Conservation (phyloP, 2,888 invertebrate genomes). For the Drosophila parthenogenetica region DNA sequence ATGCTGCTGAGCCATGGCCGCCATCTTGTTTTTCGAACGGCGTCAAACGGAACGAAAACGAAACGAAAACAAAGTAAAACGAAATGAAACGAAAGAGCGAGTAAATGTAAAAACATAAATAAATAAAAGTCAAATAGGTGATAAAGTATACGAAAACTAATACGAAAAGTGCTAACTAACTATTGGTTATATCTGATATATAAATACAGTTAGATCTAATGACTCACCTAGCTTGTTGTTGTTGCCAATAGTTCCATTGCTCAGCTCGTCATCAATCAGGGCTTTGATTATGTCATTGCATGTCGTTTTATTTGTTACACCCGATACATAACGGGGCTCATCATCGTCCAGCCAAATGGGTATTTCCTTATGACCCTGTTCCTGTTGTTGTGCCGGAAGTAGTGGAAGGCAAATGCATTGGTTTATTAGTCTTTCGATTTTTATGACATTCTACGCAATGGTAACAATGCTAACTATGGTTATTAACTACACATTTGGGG, state of each 20-base stretch:
- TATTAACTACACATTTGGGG: slow-evolving; percentile 4
- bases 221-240: slow-evolving; percentile 25
- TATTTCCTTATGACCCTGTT: slow-evolving; percentile 83
- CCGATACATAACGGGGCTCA: slow-evolving; percentile 83
- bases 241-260: slow-evolving; percentile 60
- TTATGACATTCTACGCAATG: neutral
- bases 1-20: slow-evolving; percentile 82
- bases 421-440: slow-evolving; percentile 16
- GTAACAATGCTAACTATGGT: slow-evolving; percentile 1
- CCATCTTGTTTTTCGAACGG: slow-evolving; percentile 76
- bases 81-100: slow-evolving; percentile 27
- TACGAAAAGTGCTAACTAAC: slow-evolving; percentile 24
- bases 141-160: slow-evolving; percentile 12
- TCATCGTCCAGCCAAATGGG: slow-evolving; percentile 83
- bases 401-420: slow-evolving; percentile 22
- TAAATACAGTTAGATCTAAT: slow-evolving; percentile 5
- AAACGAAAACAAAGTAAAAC: slow-evolving; percentile 29
- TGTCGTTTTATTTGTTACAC: slow-evolving; percentile 83
- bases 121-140: slow-evolving; percentile 37
- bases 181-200: slow-evolving; percentile 5
- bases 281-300: slow-evolving; percentile 85
- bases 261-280: slow-evolving; percentile 84
- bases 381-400: slow-evolving; percentile 51
- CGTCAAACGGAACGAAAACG: slow-evolving; percentile 40
- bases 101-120: slow-evolving; percentile 56